Evolutionary conservation across 2,797 vertebrate species (phyloP).

Genomic region (Enteromius paludinosus): DNA sequence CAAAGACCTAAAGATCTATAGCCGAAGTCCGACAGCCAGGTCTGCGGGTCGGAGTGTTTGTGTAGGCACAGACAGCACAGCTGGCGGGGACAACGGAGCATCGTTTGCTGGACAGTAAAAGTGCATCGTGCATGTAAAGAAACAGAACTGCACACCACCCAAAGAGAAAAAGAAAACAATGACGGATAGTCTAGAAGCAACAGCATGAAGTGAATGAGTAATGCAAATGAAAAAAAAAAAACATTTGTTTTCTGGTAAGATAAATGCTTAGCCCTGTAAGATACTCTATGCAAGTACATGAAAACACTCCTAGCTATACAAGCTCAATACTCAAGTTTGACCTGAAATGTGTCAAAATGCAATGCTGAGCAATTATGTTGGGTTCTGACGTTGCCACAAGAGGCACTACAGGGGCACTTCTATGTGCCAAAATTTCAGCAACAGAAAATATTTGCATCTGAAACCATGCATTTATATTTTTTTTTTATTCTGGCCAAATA

Average conservation of each 20-base stretch:
- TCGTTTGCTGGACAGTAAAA: slow-evolving; percentile 51
- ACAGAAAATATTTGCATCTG: not conserved
- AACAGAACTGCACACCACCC: slow-evolving; percentile 41
- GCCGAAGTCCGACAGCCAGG: slow-evolving; percentile 26
- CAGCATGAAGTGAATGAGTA: slow-evolving; percentile 32
- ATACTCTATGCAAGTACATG: not conserved
- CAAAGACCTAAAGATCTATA: slow-evolving; percentile 25
- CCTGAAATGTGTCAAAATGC: not conserved
- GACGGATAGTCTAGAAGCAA: slow-evolving; percentile 46
- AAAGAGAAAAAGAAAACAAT: slow-evolving; percentile 52
- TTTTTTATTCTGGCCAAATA: not conserved
- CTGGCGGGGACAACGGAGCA: slow-evolving; percentile 29
- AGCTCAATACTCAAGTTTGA: not conserved
- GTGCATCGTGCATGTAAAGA: slow-evolving; percentile 48
- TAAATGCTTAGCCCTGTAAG: not conserved
- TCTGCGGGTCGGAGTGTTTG: slow-evolving; percentile 27
- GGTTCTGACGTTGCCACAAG: slow-evolving; percentile 7
- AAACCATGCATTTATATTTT: not conserved
- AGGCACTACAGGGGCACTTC: not conserved
- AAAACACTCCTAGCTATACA: not conserved
- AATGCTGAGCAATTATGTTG: not conserved
- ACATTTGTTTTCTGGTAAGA: slow-evolving; percentile 1
- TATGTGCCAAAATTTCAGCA: not conserved
- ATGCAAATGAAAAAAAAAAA: slow-evolving; percentile 9
- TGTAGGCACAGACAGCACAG: slow-evolving; percentile 30